Evolutionary conservation across 1,140 invertebrate species (phyloP), one percentile per base, ranked within the genome.

Genomic region (Brachionus sp.): DNA sequence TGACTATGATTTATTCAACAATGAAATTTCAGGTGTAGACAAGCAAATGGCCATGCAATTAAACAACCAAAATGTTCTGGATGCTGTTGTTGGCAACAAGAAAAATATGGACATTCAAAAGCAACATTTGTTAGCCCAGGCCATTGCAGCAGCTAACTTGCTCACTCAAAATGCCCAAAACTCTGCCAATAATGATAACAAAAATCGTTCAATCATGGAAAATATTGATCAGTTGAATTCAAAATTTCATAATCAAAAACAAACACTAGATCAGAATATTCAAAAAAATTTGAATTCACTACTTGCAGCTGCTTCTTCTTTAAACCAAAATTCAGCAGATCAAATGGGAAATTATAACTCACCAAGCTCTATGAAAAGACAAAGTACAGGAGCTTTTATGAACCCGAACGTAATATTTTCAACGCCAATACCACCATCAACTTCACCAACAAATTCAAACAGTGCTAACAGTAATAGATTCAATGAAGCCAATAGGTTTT

Each of bases 151-250:
- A 7, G 70, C 70, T 50, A 44, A 57, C 9, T 19, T 57, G 50
- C 50, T 46, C 10, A 7, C 25, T 19, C 70, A 44, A 75, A 44
- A 75, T 23, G 19, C 70, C 13, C 35, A 25, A 13, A 70, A 70
- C 35, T n/a, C 66, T 35, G 16, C 7, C 23, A 13, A 13, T n/a
- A 70, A 29, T 50, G 70, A 75, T 12, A 44, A 75, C 44, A 42
- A 46, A 29, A 25, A 44, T 12, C n/a, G 70, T 5, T 75, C 70
- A 4, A 1, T 75, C 10, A 75, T 75, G n/a, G 70, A 75, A 44
- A 75, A 75, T 75, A 75, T 75, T 75, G 70, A 75, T 6, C 70
- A 75, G 29, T 75, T 75, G 9, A 75, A 75, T 75, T 75, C 70
- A 46, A 75, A 75, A 46, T 75, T 75, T 50, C 25, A 50, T 0